Percentiles rank a stretch among this genome's conserved stretches.
phyloP scores from a whole-genome alignment of 2,797 vertebrate species.

The Neosilurus mollespiculum region DNA sequence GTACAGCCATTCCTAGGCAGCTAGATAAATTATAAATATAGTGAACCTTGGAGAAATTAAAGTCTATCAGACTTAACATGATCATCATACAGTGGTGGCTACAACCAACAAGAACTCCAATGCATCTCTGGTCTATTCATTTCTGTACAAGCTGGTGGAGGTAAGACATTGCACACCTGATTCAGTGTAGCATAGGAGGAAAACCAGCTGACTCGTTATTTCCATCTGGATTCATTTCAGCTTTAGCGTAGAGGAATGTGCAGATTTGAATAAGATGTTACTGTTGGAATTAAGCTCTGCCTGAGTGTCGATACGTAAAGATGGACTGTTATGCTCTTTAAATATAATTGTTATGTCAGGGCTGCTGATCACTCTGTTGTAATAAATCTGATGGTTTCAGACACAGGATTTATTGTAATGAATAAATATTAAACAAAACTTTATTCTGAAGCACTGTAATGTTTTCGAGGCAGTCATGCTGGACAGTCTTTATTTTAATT shows the following conservation, averaged over 20 bases:
- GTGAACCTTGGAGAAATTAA: not conserved
- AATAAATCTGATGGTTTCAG: not conserved
- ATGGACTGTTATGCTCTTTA: not conserved
- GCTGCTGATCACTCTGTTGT: not conserved
- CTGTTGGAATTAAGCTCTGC: not conserved
- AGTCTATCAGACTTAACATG: constrained; percentile 69
- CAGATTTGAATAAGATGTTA: not conserved
- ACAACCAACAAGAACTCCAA: constrained; percentile 90
- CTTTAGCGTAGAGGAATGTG: no score
- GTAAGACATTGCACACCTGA: constrained; percentile 64
- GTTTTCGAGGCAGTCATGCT: not conserved
- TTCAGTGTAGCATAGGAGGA: not conserved
- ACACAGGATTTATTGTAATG: not conserved
- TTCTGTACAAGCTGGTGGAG: constrained; percentile 92
- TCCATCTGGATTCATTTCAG: not conserved
- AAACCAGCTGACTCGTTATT: not conserved
- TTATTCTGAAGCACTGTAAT: not conserved
- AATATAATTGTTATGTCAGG: not conserved
- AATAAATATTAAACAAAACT: not conserved
- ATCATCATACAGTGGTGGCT: constrained; percentile 80
- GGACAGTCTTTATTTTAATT: not conserved
- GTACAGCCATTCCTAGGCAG: not conserved
- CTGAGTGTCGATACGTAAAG: not conserved
- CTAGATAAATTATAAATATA: not conserved
- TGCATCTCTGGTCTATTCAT: constrained; percentile 86